Evolutionary conservation across 2,113 vertebrate species (phyloP).

Genomic region (Smithornis capensis): DNA sequence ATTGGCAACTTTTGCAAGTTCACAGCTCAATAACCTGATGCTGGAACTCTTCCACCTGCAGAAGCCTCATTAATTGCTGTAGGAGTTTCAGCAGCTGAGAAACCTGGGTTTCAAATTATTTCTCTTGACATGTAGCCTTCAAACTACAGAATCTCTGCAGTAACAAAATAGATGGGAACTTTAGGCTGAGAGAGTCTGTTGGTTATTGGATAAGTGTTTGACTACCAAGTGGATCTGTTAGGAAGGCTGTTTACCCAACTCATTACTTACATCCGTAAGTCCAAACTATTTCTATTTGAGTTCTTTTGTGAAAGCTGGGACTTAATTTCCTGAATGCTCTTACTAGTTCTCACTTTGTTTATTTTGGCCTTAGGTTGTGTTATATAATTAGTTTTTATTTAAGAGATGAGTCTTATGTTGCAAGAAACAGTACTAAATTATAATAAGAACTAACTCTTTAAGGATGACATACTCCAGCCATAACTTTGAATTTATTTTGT

Average conservation of each 20-base stretch:
- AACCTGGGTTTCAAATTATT: constrained; percentile 1
- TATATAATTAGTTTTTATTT: constrained; percentile 52
- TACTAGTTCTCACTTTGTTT: constrained; percentile 31
- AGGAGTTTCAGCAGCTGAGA: neutral
- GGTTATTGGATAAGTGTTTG: neutral
- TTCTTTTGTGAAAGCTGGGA: neutral
- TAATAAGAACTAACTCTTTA: constrained; percentile 42
- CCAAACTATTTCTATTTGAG: neutral
- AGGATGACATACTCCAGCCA: constrained; percentile 17
- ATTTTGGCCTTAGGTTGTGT: neutral
- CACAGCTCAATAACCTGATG: constrained; percentile 28
- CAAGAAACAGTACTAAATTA: constrained; percentile 44
- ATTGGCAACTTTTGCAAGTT: constrained; percentile 25
- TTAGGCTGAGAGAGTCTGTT: neutral
- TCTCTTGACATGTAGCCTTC: neutral
- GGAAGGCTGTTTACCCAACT: neutral
- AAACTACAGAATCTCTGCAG: neutral
- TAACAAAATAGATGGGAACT: neutral
- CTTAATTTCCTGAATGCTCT: constrained; percentile 44
- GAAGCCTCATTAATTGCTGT: constrained; percentile 20
- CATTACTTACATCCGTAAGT: neutral
- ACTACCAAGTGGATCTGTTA: neutral
- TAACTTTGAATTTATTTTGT: constrained; percentile 26
- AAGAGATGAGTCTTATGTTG: constrained; percentile 41
- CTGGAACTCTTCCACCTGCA: constrained; percentile 41